Evolutionary conservation across 1,140 invertebrate genomes (phyloP), one percentile per base, ranked within the genome.

Genomic region (Rhyacophila brunnea): DNA sequence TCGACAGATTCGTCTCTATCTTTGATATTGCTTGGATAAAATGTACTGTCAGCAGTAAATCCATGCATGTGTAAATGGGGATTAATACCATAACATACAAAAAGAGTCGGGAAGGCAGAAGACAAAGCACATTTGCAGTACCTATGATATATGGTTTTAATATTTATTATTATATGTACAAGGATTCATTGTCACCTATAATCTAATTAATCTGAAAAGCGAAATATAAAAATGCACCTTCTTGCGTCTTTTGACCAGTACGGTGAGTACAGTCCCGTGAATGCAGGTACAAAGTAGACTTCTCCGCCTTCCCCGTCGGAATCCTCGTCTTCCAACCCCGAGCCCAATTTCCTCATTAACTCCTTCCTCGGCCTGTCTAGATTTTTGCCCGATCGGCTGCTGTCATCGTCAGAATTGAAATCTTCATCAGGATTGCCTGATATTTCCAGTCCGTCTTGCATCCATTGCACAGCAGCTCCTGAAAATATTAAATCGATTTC

Each of bases 211-310:
- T n/a, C n/a, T 28, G 23, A 28, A 28, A 28, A 9, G 23, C 3
- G 23, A 28, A 28, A 28, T 28, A 5, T 51, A 28, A 14, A 36
- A 3, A 11, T 38, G 43, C 72, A 88, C 87, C 93, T 93, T 76
- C 93, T 83, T 0, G 95, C 93, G 81, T 95, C 90, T 67, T 90
- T 86, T 56, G 90, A 84, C 95, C 95, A 98, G 72, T 96, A 90
- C 0, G 96, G 96, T 56, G 96, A 92, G 73, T 95, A 98, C 0
- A 99, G 77, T 0, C 96, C 96, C 61, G 89, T 89, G 73, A 98
- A 97, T 43, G 91, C 92, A 5, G 95, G 95, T 13, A 98, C 95
- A 79, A 98, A 97, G 71, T 92, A 95, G 62, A 96, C 88, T 66
- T 91, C 93, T 18, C 71, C 70, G 14, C 74, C 72, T 13, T 73